These are phyloP conservation scores for Sinopyrophorus schimmeli DNA, from an alignment of 2,888 invertebrate genomes.

Conservation along the genomic window DNA sequence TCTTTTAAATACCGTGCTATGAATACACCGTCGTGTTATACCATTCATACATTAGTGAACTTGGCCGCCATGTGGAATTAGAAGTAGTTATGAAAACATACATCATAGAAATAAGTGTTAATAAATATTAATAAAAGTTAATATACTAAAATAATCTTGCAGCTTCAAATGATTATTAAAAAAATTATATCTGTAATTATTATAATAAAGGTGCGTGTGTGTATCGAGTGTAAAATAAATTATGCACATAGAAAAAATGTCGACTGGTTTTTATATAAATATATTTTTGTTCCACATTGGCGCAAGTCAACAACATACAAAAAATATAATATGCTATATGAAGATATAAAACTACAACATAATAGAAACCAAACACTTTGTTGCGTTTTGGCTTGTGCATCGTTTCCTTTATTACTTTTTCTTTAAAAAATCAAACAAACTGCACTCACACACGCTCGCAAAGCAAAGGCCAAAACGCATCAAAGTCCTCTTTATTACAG, in stretches of 20 bases:
- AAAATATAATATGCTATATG: slow-evolving; percentile 53
- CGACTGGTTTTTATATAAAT: slow-evolving; percentile 55
- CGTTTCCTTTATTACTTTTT: no score
- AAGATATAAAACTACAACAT: slow-evolving; percentile 47
- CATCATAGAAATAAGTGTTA: slow-evolving; percentile 29
- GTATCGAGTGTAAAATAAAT: no score
- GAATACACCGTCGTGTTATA: slow-evolving; percentile 49
- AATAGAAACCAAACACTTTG: slow-evolving; percentile 26
- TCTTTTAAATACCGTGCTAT: slow-evolving; percentile 44
- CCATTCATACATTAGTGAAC: slow-evolving; percentile 52
- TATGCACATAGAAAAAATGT: no score
- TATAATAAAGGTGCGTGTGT: no score
- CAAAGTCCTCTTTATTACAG: slow-evolving; percentile 13
- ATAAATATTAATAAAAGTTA: slow-evolving; percentile 33
- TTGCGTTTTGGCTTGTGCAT: slow-evolving; percentile 10
- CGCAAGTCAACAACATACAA: slow-evolving; percentile 58
- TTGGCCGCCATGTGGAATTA: slow-evolving; percentile 58
- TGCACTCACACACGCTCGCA: no score
- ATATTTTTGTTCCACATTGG: slow-evolving; percentile 58
- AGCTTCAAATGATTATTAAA: no score
- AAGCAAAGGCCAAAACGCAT: slow-evolving; percentile 9
- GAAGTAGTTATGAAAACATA: slow-evolving; percentile 40
- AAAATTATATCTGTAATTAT: no score
- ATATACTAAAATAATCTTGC: slow-evolving; percentile 19
- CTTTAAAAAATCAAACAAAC: no score